These are phyloP conservation scores for Bolinopsis microptera DNA, from an alignment of 37 sponge, comb jelly and placozoan species.

Conservation along the genomic window DNA sequence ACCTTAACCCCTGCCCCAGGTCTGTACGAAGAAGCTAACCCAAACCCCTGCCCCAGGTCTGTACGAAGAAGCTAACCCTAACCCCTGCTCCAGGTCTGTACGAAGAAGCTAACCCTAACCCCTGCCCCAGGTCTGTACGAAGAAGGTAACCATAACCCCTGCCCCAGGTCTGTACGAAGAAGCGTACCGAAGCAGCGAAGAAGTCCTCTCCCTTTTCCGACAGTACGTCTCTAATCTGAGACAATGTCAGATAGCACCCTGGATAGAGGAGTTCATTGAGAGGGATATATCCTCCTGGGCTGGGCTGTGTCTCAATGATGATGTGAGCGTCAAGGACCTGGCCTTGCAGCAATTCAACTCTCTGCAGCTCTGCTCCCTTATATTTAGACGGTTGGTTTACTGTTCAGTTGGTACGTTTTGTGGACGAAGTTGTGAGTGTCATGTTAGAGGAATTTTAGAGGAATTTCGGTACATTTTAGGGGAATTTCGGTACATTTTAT, in stretches of 20 bases:
- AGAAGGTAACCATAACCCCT: background rate
- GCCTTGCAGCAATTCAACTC: background rate
- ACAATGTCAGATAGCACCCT: slow-evolving; percentile 64
- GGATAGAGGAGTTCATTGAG: slow-evolving; percentile 58
- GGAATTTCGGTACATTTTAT: too few species aligned
- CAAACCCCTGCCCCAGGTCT: too few species aligned
- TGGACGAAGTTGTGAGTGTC: too few species aligned
- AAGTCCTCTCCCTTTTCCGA: slow-evolving; percentile 52
- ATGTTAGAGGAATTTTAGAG: too few species aligned
- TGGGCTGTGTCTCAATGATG: background rate
- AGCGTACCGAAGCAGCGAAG: slow-evolving; percentile 50
- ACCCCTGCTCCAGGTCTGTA: too few species aligned
- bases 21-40: too few species aligned
- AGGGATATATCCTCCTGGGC: background rate
- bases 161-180: slow-evolving; percentile 45
- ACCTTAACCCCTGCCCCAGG: too few species aligned
- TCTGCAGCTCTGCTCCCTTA: slow-evolving; percentile 10
- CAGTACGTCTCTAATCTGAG: slow-evolving; percentile 28
- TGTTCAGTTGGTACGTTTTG: background rate
- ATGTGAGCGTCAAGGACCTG: background rate
- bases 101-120: too few species aligned
- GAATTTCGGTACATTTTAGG: too few species aligned
- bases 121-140: background rate
- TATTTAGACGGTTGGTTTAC: slow-evolving; percentile 10
- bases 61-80: too few species aligned